A percentile compares a stretch with the other conserved stretches of the same genome.
Evolutionary conservation across 2,797 vertebrate genomes (phyloP).

Genomic region (Hydrolagus colliei): DNA sequence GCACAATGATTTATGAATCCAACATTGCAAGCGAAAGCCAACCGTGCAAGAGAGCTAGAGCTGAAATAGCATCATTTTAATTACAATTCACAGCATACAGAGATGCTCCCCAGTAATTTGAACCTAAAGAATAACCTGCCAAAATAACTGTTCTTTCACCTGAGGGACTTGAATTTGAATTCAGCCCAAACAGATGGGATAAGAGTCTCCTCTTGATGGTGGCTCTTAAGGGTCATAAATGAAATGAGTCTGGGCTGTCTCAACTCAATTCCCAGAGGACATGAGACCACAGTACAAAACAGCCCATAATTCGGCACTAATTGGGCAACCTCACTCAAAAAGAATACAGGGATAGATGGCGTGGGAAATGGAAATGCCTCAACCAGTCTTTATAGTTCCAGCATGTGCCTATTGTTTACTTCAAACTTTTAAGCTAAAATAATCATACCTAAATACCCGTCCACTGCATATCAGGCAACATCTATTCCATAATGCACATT

Average conservation of each 20-base stretch:
- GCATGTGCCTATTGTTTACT: too few species aligned
- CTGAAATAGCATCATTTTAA: too few species aligned
- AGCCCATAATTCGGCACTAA: background rate
- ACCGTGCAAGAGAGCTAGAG: too few species aligned
- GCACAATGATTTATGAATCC: too few species aligned
- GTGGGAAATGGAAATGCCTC: background rate
- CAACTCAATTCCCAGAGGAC: background rate
- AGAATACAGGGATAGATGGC: background rate
- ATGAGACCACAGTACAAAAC: background rate
- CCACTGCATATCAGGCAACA: background rate
- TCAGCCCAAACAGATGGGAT: background rate
- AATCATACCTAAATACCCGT: too few species aligned
- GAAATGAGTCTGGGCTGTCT: background rate
- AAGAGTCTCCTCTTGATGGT: background rate
- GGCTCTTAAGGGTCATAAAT: background rate
- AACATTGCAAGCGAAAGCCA: too few species aligned
- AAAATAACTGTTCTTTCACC: background rate
- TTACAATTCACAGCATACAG: too few species aligned
- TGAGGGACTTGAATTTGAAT: background rate
- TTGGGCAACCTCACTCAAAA: background rate
- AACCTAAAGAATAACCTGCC: background rate
- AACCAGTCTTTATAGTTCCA: too few species aligned
- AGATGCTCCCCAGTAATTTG: background rate
- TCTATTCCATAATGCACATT: background rate
- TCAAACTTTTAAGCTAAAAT: too few species aligned